Evolutionary conservation across 2,113 vertebrate species (phyloP).

Genomic region (Paramisgurnus dabryanus): DNA sequence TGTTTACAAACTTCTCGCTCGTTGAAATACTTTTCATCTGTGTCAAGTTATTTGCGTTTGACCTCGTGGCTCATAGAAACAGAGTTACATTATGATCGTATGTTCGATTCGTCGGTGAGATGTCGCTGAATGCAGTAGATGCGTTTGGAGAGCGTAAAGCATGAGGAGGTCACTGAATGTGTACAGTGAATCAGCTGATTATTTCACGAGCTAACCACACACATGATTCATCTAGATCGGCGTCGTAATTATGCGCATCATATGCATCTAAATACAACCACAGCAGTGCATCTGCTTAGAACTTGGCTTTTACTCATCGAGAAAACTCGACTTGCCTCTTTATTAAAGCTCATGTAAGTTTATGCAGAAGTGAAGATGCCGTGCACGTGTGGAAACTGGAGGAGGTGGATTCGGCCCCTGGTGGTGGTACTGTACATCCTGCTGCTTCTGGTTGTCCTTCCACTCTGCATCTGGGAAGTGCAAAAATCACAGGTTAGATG

Average conservation of each 20-base stretch:
- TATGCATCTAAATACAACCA: slow-evolving; percentile 8
- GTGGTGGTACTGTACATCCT: slow-evolving; percentile 86
- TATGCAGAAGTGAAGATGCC: slow-evolving; percentile 75
- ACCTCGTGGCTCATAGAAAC: not conserved
- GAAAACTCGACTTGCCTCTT: not conserved
- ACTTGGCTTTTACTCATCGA: not conserved
- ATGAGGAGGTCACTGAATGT: slow-evolving; percentile 26
- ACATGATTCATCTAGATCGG: slow-evolving; percentile 2
- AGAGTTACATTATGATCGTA: not conserved
- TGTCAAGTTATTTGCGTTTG: not conserved
- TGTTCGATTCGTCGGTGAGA: not conserved
- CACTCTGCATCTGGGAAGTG: slow-evolving; percentile 89
- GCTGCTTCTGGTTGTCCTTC: slow-evolving; percentile 84
- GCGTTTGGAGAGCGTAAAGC: not conserved
- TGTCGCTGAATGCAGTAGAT: not conserved
- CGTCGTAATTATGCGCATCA: not conserved
- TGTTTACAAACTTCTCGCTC: slow-evolving; percentile 13
- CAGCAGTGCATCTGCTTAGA: not conserved
- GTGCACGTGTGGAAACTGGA: slow-evolving; percentile 94
- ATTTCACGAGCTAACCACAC: slow-evolving; percentile 1
- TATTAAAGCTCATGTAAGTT: not conserved
- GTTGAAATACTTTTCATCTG: not conserved
- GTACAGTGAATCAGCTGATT: slow-evolving; percentile 50
- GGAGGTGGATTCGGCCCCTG: slow-evolving; percentile 92
- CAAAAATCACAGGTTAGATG: slow-evolving; percentile 87